Evolutionary conservation across 2,113 vertebrate species (phyloP), one percentile per base, ranked within the genome.

Genomic region (Dipodomys stephensi): DNA sequence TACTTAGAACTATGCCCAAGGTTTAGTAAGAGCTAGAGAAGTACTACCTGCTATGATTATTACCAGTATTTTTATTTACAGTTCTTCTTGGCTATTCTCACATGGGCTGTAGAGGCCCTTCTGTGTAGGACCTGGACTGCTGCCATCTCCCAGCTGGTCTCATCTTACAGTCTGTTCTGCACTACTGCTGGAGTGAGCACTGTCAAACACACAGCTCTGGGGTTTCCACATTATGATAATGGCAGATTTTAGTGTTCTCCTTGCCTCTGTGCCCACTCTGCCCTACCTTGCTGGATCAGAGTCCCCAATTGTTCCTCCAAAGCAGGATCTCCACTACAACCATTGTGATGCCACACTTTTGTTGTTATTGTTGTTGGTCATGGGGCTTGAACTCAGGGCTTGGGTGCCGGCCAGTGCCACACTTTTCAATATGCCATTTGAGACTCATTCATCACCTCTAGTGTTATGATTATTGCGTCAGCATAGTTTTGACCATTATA

Each of bases 181-280:
- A 64, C 11, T 44, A 0, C 46, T 64, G 2, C 57, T n/a, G 62
- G 22, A 53, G 12, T 12, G 62, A 20, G 23, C 1, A 0, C 39
- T 60, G 73, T 5, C 3, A 0, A 3, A 13, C 64, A 62, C 23
- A 22, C 4, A 20, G 9, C 73, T 30, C 18, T 15, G 22, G 11
- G 3, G 60, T 64, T 80, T 32, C 6, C 39, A 49, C 27, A 60
- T 27, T 22, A 39, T 49, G 22, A 13, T 74, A n/a, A 78, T 79
- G 81, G 28, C 16, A 4, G 23, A 9, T 81, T 32, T 72, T 30
- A 6, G 25, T 30, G 35, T 23, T 25, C n/a, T 35, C 7, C 4
- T 39, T 57, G 7, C 22, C 30, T 35, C 10, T 8, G 9, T 19
- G 10, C 4, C 12, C n/a, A 18, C 32, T 12, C 28, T 10, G 8